phyloP scores from a whole-genome alignment of 2,888 invertebrate genomes.

The Trichogramma dendrolimi region DNA sequence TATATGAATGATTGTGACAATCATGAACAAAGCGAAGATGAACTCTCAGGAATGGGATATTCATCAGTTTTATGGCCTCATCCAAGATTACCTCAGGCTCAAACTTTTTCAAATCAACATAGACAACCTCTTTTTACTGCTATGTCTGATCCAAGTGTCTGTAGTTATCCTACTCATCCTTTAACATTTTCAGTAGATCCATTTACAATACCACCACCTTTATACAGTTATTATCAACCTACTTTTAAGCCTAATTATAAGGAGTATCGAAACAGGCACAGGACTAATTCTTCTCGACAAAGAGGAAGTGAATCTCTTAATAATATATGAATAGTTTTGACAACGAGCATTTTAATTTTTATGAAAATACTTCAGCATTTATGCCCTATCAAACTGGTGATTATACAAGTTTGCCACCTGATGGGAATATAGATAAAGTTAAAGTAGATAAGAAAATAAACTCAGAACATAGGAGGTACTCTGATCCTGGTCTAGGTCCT shows the following conservation, averaged over 20 bases:
- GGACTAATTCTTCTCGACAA: constrained; percentile 34
- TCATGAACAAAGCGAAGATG: constrained; percentile 27
- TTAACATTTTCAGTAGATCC: constrained; percentile 60
- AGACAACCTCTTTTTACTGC: constrained; percentile 56
- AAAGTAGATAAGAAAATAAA: constrained; percentile 55
- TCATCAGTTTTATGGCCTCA: constrained; percentile 42
- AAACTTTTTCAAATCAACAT: constrained; percentile 32
- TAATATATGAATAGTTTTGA: constrained; percentile 24
- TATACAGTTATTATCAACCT: constrained; percentile 57
- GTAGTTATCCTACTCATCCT: constrained; percentile 48
- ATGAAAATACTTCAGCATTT: constrained; percentile 39
- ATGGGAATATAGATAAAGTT: constrained; percentile 60
- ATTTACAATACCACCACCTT: constrained; percentile 60
- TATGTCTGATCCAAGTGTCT: constrained; percentile 52
- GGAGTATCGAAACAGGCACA: constrained; percentile 31
- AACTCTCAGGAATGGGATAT: constrained; percentile 35
- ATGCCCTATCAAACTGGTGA: constrained; percentile 48
- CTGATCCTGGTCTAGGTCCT: constrained; percentile 64
- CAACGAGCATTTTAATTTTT: constrained; percentile 43
- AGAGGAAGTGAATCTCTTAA: constrained; percentile 29
- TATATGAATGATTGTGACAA: constrained; percentile 32
- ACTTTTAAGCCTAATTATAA: constrained; percentile 41
- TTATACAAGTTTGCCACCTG: constrained; percentile 69
- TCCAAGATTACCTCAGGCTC: constrained; percentile 27
- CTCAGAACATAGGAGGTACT: constrained; percentile 60